Evolutionary conservation across 1,140 invertebrate genomes (phyloP).

Genomic region (Leptonema lineaticorne): DNA sequence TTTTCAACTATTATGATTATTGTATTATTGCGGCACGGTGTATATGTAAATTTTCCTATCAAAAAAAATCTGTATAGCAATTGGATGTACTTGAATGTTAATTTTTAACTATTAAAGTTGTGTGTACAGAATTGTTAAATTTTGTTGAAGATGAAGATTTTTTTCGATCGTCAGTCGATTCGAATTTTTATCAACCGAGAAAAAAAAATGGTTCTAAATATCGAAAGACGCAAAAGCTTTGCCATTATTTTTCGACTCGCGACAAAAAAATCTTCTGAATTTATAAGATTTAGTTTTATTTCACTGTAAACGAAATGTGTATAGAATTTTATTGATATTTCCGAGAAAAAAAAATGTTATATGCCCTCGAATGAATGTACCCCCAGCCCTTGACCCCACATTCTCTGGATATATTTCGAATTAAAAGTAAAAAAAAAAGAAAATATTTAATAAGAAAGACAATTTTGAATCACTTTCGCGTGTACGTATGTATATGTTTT

Average conservation of each 20-base stretch:
- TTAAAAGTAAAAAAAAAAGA: background rate
- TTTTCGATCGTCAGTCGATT: background rate
- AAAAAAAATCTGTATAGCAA: constrained; percentile 24
- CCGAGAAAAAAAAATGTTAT: constrained; percentile 36
- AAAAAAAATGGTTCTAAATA: constrained; percentile 1
- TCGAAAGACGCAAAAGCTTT: background rate
- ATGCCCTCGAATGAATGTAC: constrained; percentile 35
- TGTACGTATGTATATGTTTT: background rate
- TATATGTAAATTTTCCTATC: constrained; percentile 42
- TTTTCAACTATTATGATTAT: constrained; percentile 22
- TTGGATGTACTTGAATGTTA: constrained; percentile 28
- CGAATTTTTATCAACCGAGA: background rate
- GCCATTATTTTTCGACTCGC: background rate
- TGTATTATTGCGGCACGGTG: constrained; percentile 39
- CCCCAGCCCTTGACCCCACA: no score
- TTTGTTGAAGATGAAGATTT: constrained; percentile 1
- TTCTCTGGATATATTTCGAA: constrained; percentile 31
- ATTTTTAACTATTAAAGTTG: constrained; percentile 26
- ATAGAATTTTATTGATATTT: constrained; percentile 36
- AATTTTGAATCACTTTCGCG: no score
- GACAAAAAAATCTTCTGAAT: background rate
- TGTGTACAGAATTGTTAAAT: constrained; percentile 22
- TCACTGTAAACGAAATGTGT: constrained; percentile 30
- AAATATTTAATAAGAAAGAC: no score
- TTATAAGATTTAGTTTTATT: constrained; percentile 26